Conservation (phyloP, 2,888 invertebrate genomes). For the Maniola hyperantus region DNA sequence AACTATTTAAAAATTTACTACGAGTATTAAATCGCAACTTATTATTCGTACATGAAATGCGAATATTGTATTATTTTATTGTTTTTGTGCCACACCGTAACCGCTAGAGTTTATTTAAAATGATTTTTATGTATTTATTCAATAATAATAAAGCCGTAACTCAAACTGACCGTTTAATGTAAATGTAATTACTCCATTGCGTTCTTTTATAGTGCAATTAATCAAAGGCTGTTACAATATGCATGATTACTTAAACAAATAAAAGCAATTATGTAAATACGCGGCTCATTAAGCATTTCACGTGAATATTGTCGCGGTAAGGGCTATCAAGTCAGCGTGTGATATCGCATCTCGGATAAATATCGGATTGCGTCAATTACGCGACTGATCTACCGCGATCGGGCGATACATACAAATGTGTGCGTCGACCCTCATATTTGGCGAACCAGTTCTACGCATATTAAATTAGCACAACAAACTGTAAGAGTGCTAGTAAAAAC, state of each 20-base stretch:
- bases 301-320: slow-evolving; percentile 67
- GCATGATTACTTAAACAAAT: slow-evolving; percentile 47
- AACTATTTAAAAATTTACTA: neutral
- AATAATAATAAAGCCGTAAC: slow-evolving; percentile 41
- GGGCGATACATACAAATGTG: slow-evolving; percentile 76
- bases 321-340: slow-evolving; percentile 72
- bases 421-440: slow-evolving; percentile 64
- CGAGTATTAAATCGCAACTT: neutral
- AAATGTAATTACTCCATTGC: slow-evolving; percentile 44
- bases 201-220: slow-evolving; percentile 44
- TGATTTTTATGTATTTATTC: slow-evolving; percentile 41
- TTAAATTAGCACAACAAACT: slow-evolving; percentile 27
- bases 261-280: slow-evolving; percentile 67
- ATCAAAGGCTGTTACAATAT: slow-evolving; percentile 42
- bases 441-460: slow-evolving; percentile 39
- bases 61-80: neutral
- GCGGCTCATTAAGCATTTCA: slow-evolving; percentile 68
- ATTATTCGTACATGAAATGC: neutral
- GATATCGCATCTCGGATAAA: slow-evolving; percentile 75
- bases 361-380: slow-evolving; percentile 80
- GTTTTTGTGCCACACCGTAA: slow-evolving; percentile 9
- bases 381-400: slow-evolving; percentile 68
- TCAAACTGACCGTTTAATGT: slow-evolving; percentile 41
- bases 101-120: slow-evolving; percentile 22
- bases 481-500: slow-evolving; percentile 10